Evolutionary conservation across 2,888 invertebrate species (phyloP), one percentile per base, ranked within the genome.

Genomic region (Bimastos eiseni): DNA sequence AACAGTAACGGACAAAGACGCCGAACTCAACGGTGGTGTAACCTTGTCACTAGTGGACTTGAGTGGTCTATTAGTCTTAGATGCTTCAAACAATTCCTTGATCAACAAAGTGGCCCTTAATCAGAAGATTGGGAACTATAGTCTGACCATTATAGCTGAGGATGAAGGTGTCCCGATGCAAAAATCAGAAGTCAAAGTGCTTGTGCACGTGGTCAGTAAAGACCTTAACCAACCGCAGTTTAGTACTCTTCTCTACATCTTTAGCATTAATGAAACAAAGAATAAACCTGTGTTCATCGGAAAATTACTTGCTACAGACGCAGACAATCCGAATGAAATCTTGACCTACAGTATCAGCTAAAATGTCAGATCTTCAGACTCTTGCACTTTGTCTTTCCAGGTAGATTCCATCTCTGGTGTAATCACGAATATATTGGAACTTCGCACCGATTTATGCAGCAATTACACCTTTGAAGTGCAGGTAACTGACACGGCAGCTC

Each of bases 401-500:
- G 37, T 86, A 8, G 86, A 86, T 86, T 36, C 34, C 15, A 11
- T 70, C n/a, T 36, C 91, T 24, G 91, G 91, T 19, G 44, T 19
- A 0, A 84, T 91, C 37, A 55, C 90, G 30, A 89, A 89, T 33
- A 89, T 41, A 13, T 37, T 70, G 38, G 41, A 36, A 41, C 37
- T 91, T 30, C 44, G 83, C 8, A 34, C 83, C 30, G 90, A 38
- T 38, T 6, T 21, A 37, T 49, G 55, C 83, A 55, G 89, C 30
- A 83, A 44, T 24, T 91, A 83, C 89, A 70, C 70, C 17, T 90
- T 91, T 89, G 34, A 70, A 36, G 90, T 89, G 8, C 86, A 70
- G 38, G 91, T 88, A 33, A 49, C 36, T 17, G 91, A 91, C 89
- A 84, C 83, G 21, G 91, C 90, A 24, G 91, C 91, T 36, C 89